Percentiles rank a stretch among this genome's conserved stretches.
Evolutionary conservation across 1,140 invertebrate species (phyloP).

Genomic region (Halesus radiatus): DNA sequence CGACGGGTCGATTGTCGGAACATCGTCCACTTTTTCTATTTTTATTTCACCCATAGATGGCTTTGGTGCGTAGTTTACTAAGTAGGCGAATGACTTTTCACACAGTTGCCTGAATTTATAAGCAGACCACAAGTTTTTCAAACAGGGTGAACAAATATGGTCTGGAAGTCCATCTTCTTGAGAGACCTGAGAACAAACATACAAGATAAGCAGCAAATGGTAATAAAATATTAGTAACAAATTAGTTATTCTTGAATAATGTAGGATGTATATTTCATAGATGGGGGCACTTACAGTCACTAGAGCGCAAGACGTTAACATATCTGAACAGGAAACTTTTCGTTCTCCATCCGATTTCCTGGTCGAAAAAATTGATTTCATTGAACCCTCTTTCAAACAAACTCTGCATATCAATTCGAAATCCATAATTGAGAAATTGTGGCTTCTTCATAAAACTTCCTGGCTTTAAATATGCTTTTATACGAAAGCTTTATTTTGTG

Average conservation of each 20-base stretch:
- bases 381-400: conserved; percentile 45
- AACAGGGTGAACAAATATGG: conserved; percentile 51
- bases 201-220: not conserved
- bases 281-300: conserved; percentile 37
- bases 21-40: conserved; percentile 45
- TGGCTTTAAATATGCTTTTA: no score
- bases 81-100: conserved; percentile 43
- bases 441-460: no score
- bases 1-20: not conserved
- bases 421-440: conserved; percentile 21
- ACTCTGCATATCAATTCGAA: conserved; percentile 38
- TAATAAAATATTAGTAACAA: no score
- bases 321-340: conserved; percentile 45
- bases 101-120: conserved; percentile 59
- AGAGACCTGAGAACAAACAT: conserved; percentile 19
- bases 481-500: no score
- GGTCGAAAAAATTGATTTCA: conserved; percentile 43
- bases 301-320: conserved; percentile 41
- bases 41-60: conserved; percentile 42
- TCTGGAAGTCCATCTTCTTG: conserved; percentile 1
- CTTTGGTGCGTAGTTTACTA: conserved; percentile 47
- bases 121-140: conserved; percentile 57
- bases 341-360: conserved; percentile 25
- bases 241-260: no score
- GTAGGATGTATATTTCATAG: not conserved